A percentile compares a stretch with the other conserved stretches of the same genome.
Evolutionary conservation across 2,113 vertebrate species (phyloP).

Genomic region (Pardalotus punctatus): DNA sequence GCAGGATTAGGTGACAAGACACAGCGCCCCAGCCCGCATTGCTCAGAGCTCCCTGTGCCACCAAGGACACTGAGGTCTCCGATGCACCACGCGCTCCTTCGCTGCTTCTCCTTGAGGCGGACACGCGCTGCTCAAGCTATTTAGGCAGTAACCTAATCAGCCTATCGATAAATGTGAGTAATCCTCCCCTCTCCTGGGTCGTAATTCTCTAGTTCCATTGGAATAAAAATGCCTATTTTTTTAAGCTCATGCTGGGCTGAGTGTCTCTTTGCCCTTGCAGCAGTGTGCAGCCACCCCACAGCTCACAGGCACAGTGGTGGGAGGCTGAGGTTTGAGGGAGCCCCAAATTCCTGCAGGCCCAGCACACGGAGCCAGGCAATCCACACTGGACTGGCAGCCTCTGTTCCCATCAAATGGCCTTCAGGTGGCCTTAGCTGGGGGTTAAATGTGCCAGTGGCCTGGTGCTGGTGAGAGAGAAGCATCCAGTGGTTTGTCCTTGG

Average conservation of each 20-base stretch:
- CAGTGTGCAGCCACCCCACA: background rate
- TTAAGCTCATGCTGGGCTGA: background rate
- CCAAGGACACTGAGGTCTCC: conserved; percentile 1
- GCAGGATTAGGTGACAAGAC: background rate
- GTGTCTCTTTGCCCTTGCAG: conserved; percentile 32
- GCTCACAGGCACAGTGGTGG: rapidly evolving
- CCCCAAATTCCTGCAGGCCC: background rate
- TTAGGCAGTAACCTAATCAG: conserved; percentile 47
- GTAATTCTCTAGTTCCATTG: conserved; percentile 50
- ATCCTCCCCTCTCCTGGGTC: conserved; percentile 34
- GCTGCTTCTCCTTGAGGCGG: conserved; percentile 30
- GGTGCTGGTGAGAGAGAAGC: background rate
- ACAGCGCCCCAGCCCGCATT: background rate
- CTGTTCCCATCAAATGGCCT: background rate
- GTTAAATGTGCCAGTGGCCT: background rate
- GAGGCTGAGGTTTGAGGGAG: background rate
- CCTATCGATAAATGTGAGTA: conserved; percentile 53
- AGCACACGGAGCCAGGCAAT: background rate
- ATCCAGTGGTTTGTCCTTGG: background rate
- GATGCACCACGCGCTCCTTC: background rate
- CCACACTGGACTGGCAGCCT: background rate
- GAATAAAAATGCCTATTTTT: conserved; percentile 69
- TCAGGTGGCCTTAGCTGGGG: rapidly evolving
- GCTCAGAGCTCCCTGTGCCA: background rate
- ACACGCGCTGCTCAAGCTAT: background rate